A percentile compares a stretch with the other conserved stretches of the same genome.
phyloP scores from a whole-genome alignment of 2,888 invertebrate species.

The Toxonevra muliebris region DNA sequence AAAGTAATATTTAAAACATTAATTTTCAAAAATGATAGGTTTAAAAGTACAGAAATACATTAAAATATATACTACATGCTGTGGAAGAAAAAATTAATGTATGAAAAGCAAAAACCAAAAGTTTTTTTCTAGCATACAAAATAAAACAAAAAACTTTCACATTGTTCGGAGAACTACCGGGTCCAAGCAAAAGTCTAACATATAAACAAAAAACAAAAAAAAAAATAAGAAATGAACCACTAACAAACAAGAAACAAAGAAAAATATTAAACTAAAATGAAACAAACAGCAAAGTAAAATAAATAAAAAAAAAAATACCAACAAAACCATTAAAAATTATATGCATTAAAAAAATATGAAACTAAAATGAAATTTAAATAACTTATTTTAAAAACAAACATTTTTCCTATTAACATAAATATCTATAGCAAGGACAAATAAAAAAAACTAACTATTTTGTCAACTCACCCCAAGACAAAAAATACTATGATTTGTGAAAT shows the following conservation, averaged over 20 bases:
- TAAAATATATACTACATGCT: not conserved
- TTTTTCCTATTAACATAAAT: too few species aligned
- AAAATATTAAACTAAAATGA: constrained; percentile 9
- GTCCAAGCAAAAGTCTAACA: constrained; percentile 49
- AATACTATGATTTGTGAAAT: too few species aligned
- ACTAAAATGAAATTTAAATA: too few species aligned
- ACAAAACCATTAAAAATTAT: too few species aligned
- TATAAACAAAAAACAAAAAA: constrained; percentile 26
- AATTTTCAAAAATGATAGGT: not conserved
- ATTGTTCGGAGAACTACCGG: constrained; percentile 60
- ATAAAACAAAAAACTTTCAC: constrained; percentile 30
- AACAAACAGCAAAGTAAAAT: constrained; percentile 32
- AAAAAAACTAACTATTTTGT: too few species aligned
- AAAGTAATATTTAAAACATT: not conserved
- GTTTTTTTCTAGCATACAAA: too few species aligned
- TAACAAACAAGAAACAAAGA: not conserved
- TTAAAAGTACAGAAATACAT: not conserved
- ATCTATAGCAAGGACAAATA: too few species aligned
- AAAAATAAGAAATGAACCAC: constrained; percentile 9
- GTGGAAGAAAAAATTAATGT: too few species aligned
- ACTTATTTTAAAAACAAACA: too few species aligned
- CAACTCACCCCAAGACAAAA: too few species aligned
- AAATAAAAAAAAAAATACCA: not conserved
- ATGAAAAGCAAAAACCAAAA: constrained; percentile 27
- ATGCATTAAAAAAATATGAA: constrained; percentile 2